Conservation (phyloP, 2,797 vertebrate species). For the Chelon labrosus region DNA sequence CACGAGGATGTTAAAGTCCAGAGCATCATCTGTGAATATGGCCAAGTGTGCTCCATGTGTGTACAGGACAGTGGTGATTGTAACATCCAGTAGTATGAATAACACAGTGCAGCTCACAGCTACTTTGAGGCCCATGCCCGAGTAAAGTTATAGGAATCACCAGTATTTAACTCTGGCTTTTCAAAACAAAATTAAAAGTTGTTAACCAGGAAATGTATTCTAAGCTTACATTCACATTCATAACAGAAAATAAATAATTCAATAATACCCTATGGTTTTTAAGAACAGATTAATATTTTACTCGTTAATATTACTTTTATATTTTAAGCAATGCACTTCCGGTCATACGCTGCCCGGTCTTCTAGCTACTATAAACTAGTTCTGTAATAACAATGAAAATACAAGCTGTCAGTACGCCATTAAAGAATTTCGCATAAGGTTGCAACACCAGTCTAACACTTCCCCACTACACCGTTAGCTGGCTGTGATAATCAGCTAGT, state of each 20-base stretch:
- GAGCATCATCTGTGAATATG: constrained; percentile 84
- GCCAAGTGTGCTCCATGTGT: constrained; percentile 77
- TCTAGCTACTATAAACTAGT: not conserved
- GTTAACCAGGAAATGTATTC: not conserved
- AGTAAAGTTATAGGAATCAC: not conserved
- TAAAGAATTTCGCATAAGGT: not conserved
- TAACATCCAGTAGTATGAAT: constrained; percentile 83
- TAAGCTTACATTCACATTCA: not conserved
- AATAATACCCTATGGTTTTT: too few relatives aligned
- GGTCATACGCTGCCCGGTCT: not conserved
- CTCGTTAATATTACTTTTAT: constrained; percentile 14
- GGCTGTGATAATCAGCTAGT: not conserved
- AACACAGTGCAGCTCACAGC: constrained; percentile 79
- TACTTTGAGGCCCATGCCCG: constrained; percentile 84
- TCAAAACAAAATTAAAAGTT: not conserved
- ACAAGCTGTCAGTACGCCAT: not conserved
- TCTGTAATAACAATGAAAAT: not conserved
- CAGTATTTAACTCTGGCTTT: not conserved
- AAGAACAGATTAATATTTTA: too few relatives aligned
- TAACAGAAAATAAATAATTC: too few relatives aligned
- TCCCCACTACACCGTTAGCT: not conserved
- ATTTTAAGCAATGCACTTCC: constrained; percentile 25
- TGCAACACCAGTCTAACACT: not conserved
- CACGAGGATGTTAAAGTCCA: constrained; percentile 87
- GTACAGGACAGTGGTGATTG: constrained; percentile 89